phyloP scores from a whole-genome alignment of 2,797 vertebrate species.

The Chloroceryle amazona region DNA sequence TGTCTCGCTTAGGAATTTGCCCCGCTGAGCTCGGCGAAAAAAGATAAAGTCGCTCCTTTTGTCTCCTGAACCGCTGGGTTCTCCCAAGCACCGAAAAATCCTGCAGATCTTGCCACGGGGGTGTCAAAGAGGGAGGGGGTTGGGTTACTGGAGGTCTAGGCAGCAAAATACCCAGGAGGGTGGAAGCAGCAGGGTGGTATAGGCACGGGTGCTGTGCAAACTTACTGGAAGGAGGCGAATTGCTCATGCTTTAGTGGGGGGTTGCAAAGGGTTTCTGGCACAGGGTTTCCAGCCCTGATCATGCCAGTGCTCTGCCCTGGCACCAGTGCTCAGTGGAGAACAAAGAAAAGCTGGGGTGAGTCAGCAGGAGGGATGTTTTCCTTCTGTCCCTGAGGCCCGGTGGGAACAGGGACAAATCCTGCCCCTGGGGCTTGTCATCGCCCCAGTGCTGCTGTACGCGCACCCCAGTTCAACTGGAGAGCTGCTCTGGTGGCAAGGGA shows the following conservation, averaged over 20 bases:
- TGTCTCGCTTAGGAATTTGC: neutral
- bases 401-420: neutral
- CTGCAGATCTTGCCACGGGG: neutral
- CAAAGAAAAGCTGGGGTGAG: slow-evolving; percentile 48
- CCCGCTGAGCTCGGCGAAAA: accelerated
- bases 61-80: accelerated
- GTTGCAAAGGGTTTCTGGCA: neutral
- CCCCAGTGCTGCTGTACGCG: accelerated
- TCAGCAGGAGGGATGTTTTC: slow-evolving; percentile 44
- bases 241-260: neutral
- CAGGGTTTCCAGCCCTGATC: accelerated
- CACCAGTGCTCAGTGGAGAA: neutral
- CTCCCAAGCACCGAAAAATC: neutral
- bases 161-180: accelerated
- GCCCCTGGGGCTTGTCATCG: accelerated
- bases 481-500: accelerated
- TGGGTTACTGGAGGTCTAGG: neutral
- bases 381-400: neutral
- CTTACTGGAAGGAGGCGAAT: neutral
- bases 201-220: neutral
- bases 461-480: neutral
- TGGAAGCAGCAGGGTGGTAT: neutral
- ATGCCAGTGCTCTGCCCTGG: neutral
- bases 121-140: neutral
- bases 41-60: neutral